Base-by-base conservation (phyloP, 2,888 invertebrate genomes). In the Scaptomyza flava region DNA sequence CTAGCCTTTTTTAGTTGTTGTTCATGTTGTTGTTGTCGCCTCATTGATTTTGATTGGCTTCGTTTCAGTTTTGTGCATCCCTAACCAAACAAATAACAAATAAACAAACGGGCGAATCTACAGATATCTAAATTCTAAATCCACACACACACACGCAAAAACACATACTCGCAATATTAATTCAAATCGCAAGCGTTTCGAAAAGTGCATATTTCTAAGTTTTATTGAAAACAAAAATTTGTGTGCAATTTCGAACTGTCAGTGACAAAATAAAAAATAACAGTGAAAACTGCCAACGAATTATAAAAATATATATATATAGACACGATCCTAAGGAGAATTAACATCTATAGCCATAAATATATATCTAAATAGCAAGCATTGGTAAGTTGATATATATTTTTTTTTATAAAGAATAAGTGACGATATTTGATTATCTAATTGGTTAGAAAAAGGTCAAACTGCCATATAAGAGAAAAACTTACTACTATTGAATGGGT, bases 21-120 rank as follows among this genome's bases (percentile, higher is more conserved):
- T 62, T 46, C 63, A 57, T 48, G 27, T 45, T 65, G 46, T 33
- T 52, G 41, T n/a, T 17, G 6, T 12, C 47, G 33, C 41, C 66
- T 67, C 68, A 77, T 77, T 74, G 73, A 77, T 74, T 74, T 68
- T 50, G 68, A 67, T 60, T 72, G 72, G 57, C 57, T 62, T 67
- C 57, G 56, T 68, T 68, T 59, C 73, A 77, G 68, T 53, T 76
- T 60, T 57, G 75, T 75, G 71, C 72, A 75, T 61, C 62, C 59
- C 65, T 42, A 60, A 59, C 8, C 41, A 17, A 41, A 41, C 17
- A 17, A 14, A 14, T 14, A 38, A 41, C 7, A 38, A 38, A 36
- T 38, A 66, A 57, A 46, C 46, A 62, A 57, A 48, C 46, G 59
- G 58, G 12, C 63, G 58, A 30, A 62, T 62, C 54, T 52, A 60